These are phyloP conservation scores for Cybosia mesomella DNA, from an alignment of 2,888 invertebrate species.

Conservation along the genomic window DNA sequence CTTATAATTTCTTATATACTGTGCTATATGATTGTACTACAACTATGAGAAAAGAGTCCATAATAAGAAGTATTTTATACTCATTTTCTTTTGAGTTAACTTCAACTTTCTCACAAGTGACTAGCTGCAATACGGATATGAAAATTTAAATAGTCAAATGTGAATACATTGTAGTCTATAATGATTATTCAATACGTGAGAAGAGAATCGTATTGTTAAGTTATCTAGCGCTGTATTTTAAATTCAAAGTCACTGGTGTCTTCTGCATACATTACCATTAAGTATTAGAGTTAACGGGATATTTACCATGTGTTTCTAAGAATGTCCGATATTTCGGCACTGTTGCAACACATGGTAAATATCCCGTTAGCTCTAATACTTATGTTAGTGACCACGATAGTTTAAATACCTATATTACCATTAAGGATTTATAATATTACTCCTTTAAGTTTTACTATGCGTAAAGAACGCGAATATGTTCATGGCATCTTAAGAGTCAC, in stretches of 20 bases:
- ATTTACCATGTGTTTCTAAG: too few species aligned
- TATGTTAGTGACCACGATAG: too few species aligned
- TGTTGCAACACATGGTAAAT: too few species aligned
- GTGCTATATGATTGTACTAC: background rate
- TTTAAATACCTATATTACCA: too few species aligned
- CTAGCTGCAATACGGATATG: background rate
- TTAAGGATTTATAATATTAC: too few species aligned
- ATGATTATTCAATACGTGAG: conserved; percentile 2
- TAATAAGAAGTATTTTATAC: background rate
- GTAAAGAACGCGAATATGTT: too few species aligned
- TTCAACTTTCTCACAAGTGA: background rate
- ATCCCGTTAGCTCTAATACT: too few species aligned
- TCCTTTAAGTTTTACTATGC: too few species aligned
- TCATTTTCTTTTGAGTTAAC: background rate
- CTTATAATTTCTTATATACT: background rate
- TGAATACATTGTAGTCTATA: background rate
- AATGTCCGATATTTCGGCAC: too few species aligned
- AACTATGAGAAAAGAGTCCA: background rate
- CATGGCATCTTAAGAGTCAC: too few species aligned
- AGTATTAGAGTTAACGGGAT: too few species aligned
- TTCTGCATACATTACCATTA: too few species aligned
- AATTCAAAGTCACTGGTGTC: background rate
- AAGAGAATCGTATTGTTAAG: background rate
- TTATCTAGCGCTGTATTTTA: background rate
- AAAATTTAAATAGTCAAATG: background rate